Percentiles rank a stretch among this genome's conserved stretches.
These are phyloP conservation scores for Phragmatobia fuliginosa DNA, from an alignment of 2,888 invertebrate species.

Conservation along the genomic window DNA sequence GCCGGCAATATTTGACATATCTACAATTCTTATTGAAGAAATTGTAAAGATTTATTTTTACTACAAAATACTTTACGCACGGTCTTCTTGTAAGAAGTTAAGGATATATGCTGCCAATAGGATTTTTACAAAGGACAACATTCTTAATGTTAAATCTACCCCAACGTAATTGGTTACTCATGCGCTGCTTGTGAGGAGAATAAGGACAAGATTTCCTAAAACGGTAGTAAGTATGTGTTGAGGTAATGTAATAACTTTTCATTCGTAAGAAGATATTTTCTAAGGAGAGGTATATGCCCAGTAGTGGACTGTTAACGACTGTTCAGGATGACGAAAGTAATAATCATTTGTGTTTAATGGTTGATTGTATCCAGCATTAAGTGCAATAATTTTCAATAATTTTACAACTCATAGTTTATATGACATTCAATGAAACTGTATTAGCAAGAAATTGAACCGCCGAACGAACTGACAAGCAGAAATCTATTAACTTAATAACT, in stretches of 20 bases:
- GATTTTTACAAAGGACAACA: conserved; percentile 43
- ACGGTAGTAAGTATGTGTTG: conserved; percentile 6
- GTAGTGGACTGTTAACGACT: too few relatives aligned
- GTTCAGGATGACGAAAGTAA: too few relatives aligned
- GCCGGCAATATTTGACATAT: background rate
- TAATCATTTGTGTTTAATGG: too few relatives aligned
- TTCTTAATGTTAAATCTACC: conserved; percentile 44
- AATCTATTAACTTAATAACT: too few relatives aligned
- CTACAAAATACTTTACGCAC: conserved; percentile 11
- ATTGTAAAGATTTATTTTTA: background rate
- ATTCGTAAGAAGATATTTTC: too few relatives aligned
- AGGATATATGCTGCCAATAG: conserved; percentile 27
- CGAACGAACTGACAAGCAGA: too few relatives aligned
- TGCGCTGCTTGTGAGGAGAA: conserved; percentile 11
- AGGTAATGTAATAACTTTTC: background rate
- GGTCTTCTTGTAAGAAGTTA: conserved; percentile 22
- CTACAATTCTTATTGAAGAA: background rate
- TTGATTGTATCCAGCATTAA: too few relatives aligned
- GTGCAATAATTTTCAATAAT: too few relatives aligned
- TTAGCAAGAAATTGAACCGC: too few relatives aligned
- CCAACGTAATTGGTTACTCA: conserved; percentile 25
- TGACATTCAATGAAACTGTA: too few relatives aligned
- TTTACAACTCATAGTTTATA: too few relatives aligned
- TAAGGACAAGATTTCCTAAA: conserved; percentile 23
- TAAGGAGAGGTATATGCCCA: too few relatives aligned